Evolutionary conservation across 2,797 vertebrate species (phyloP), one percentile per base, ranked within the genome.

Genomic region (Tamandua tetradactyla): DNA sequence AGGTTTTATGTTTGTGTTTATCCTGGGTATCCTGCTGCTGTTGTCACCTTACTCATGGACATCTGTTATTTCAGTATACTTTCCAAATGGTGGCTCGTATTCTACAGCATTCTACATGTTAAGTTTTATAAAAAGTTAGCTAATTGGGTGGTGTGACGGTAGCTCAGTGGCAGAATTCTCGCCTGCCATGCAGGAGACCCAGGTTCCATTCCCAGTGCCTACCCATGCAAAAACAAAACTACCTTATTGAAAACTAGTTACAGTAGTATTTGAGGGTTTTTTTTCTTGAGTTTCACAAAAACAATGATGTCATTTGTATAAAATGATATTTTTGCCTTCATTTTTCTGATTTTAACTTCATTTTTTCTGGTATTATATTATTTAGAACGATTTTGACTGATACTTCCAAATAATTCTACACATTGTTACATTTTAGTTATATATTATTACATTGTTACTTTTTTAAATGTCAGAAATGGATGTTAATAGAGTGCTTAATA

Each of bases 381-480:
- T 91, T 78, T 69, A 83, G 13, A 94, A 80, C 82, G 64, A 59
- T 68, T 86, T 76, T 93, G 47, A 84, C 15, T 32, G n/a, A 17
- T 79, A 90, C 87, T 76, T 64, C 69, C 75, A 86, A 25, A 79
- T 69, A 78, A 87, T 87, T 82, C 44, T 79, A 91, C 44, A 89
- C n/a, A 42, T n/a, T 32, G 47, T 75, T 89, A 69, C 11, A 72
- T 68, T 85, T 94, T 83, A 64, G 47, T 93, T 72, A 93, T 32
- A 85, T 66, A 37, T 84, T 81, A 79, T 59, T 71, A 57, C 27
- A 71, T 5, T 76, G 35, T 69, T 78, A 89, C 23, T 78, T 84
- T 95, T 75, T 66, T 61, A 82, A 95, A 92, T 89, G 42, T 87
- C 49, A 92, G 37, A 74, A 87, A 71, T 94, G 20, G 1, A 71